Base-by-base conservation (phyloP, 2,797 vertebrate species). In the Orestias chungarensis region DNA sequence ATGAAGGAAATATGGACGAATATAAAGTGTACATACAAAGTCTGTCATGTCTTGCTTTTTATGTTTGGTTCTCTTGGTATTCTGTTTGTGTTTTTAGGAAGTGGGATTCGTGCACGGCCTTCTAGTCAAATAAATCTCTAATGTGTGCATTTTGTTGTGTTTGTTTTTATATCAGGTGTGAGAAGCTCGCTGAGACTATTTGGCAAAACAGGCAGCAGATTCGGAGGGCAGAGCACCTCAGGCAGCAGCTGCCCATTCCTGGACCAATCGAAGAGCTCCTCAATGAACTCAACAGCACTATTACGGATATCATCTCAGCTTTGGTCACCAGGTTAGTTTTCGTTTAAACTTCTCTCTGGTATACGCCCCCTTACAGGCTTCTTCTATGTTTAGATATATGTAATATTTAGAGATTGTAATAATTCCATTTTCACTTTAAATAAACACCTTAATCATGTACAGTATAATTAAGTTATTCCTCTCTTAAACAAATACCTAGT, bases 121-220 rank as follows among this genome's bases (percentile, higher is more conserved):
- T 70, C 23, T 20, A 18, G 9, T 35, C 31, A 20, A 29, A 20
- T 11, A 4, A 20, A 49, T 49, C n/a, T 47, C 46, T 23, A 17
- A 10, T 62, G 29, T 62, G 11, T 42, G 17, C 33, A 11, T 55
- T n/a, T 69, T 68, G 50, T 64, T 44, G 59, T 20, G 12, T 3
- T 12, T 27, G 15, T 4, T 17, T 71, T 8, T 38, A 12, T 29
- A 15, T 20, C 83, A 98, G 97, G 97, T 99, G 97, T 70, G 97
- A 99, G 93, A 99, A 99, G 87, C 85, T 94, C 84, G 96, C 96
- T 0, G 95, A 97, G 90, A 96, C 96, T 44, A 97, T 98, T 86
- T 99, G 97, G 96, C 96, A 98, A 92, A 99, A 98, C 91, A 91
- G 97, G 74, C 97, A 97, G 89, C 96, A 97, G 92, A 96, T 97